Conservation (phyloP, 2,888 invertebrate genomes). For the Himalopsyche kuldschensis region DNA sequence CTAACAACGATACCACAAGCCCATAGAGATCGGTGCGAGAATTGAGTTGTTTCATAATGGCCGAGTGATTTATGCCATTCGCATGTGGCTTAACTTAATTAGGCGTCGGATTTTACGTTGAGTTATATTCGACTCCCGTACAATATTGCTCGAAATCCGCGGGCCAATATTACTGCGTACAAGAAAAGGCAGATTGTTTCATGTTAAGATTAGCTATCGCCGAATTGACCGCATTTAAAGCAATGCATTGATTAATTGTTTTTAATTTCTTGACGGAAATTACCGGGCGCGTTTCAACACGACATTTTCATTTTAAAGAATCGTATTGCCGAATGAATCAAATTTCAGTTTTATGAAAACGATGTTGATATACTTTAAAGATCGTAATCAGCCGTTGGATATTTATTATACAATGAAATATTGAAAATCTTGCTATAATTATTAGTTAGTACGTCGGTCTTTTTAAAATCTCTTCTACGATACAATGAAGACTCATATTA, state of each 20-base stretch:
- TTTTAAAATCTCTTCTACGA: no score
- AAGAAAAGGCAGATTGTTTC: background rate
- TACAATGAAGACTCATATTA: no score
- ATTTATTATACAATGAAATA: no score
- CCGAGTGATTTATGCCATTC: conserved; percentile 25
- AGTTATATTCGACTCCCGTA: conserved; percentile 5
- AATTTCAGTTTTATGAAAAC: no score
- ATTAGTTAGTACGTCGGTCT: no score
- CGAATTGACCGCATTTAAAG: background rate
- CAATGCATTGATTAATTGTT: background rate
- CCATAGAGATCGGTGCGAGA: background rate
- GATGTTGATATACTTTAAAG: no score
- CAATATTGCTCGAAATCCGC: background rate
- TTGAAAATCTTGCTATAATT: no score
- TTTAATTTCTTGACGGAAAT: background rate
- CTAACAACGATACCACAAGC: background rate
- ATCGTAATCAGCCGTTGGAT: no score
- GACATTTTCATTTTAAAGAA: background rate
- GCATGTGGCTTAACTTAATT: conserved; percentile 28
- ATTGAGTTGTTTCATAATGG: conserved; percentile 21
- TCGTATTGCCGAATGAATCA: no score
- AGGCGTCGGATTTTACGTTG: conserved; percentile 16
- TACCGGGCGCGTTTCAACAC: background rate
- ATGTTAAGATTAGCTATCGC: background rate
- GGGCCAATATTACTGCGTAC: background rate